A percentile compares a stretch with the other conserved stretches of the same genome.
These are phyloP conservation scores for Nycticebus coucang DNA, from an alignment of 2,113 vertebrate genomes.

Conservation along the genomic window DNA sequence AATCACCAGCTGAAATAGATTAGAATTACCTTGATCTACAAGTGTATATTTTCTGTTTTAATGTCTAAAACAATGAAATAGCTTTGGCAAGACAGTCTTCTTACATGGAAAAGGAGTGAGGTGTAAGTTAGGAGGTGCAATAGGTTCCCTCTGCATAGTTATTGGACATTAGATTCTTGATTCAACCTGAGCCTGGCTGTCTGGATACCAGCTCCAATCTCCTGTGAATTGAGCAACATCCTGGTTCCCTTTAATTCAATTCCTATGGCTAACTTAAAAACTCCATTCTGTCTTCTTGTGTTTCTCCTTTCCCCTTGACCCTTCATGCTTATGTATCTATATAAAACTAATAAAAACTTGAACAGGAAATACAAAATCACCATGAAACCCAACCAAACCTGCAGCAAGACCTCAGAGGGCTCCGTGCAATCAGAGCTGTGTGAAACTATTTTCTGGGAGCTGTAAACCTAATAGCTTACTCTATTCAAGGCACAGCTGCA, in stretches of 20 bases:
- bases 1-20: neutral
- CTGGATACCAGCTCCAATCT: neutral
- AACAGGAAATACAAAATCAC: slow-evolving; percentile 73
- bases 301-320: slow-evolving; percentile 57
- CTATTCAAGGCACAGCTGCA: slow-evolving; percentile 62
- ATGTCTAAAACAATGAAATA: neutral
- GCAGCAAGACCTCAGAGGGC: slow-evolving; percentile 64
- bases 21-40: neutral
- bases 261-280: neutral
- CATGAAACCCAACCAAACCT: slow-evolving; percentile 66
- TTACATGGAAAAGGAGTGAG: neutral
- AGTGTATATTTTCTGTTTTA: neutral
- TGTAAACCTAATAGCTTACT: slow-evolving; percentile 65
- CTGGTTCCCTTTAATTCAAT: neutral
- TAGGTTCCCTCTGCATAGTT: rapidly evolving
- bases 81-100: neutral
- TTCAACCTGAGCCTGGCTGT: neutral
- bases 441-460: slow-evolving; percentile 67
- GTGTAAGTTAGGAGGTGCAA: rapidly evolving
- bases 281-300: neutral
- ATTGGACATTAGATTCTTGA: neutral
- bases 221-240: neutral
- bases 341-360: slow-evolving; percentile 71
- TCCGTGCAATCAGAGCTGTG: slow-evolving; percentile 49
- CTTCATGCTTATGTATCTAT: slow-evolving; percentile 63